Evolutionary conservation across 2,888 invertebrate genomes (phyloP), one percentile per base, ranked within the genome.

Genomic region (Psylliodes chrysocephalus): DNA sequence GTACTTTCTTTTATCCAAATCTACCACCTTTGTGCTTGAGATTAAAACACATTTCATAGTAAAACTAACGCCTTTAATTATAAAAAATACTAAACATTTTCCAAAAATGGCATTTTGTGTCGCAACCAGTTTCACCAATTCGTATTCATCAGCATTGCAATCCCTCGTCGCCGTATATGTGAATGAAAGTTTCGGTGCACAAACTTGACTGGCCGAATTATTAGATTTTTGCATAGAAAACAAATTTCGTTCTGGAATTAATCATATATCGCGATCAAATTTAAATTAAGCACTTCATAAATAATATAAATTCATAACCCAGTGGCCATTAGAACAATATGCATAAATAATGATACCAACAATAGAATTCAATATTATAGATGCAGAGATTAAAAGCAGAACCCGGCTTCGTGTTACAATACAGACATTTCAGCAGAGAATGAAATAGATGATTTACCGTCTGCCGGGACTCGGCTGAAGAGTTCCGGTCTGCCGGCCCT

Each of bases 401-500:
- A 65, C 66, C 70, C 38, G 63, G 61, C 64, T 70, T 68, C 71
- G 69, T 73, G 69, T 59, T 67, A 73, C 70, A 72, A 73, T 69
- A 69, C 72, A 71, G 71, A 72, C 71, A 70, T 74, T 70, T 69
- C 63, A 67, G 61, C 62, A 60, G 57, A 35, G 61, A 57, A 65
- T 57, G 67, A 69, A 56, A 69, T 67, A 66, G 66, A 76, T 76
- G 76, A 77, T 77, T 77, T 77, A 76, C 63, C 59, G 69, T 52
- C 63, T 62, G 68, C 57, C 47, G 30, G 67, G 54, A 60, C 64
- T 56, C 62, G 59, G 67, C 68, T 68, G 71, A 75, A 72, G 70
- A 73, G 74, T 76, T 77, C 76, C 76, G 75, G 75, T 69, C 71
- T 64, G 69, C 69, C 73, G 73, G 67, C 74, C 70, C 49, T 66